phyloP scores from a whole-genome alignment of 2,797 vertebrate species.

The Sebastes kiyomatsui region DNA sequence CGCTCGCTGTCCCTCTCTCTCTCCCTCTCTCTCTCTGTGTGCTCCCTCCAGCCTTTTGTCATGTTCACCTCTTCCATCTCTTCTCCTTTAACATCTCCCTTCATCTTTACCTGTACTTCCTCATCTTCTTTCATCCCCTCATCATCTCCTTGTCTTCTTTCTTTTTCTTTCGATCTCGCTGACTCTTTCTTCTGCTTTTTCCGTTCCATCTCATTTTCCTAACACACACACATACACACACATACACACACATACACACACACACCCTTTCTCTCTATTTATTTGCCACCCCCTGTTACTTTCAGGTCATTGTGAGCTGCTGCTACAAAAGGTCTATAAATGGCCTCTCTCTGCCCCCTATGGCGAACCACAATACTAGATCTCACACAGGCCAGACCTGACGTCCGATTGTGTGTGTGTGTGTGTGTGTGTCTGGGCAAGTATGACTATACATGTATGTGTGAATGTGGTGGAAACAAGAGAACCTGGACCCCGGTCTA shows the following conservation, averaged over 20 bases:
- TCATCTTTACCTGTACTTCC: constrained; percentile 2
- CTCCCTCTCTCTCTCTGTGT: neutral
- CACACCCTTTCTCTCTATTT: constrained; percentile 16
- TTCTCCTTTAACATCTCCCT: neutral
- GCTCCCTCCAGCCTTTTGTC: constrained; percentile 17
- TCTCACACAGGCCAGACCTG: constrained; percentile 26
- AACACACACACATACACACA: neutral
- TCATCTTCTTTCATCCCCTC: neutral
- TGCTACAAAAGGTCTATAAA: constrained; percentile 48
- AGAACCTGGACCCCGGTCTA: neutral
- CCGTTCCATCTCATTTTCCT: constrained; percentile 5
- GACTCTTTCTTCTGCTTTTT: neutral
- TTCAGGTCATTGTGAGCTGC: constrained; percentile 59
- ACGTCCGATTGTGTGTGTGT: neutral
- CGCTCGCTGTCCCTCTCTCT: constrained; percentile 2
- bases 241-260: neutral
- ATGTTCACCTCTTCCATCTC: constrained; percentile 14
- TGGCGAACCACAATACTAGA: constrained; percentile 33
- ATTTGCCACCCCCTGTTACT: constrained; percentile 43
- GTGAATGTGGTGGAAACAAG: neutral
- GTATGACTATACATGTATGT: neutral
- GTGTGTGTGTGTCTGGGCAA: neutral
- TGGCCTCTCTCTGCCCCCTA: constrained; percentile 40
- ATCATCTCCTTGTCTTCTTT: neutral
- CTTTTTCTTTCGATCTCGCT: neutral